Evolutionary conservation across 1,140 invertebrate species (phyloP), one percentile per base, ranked within the genome.

Genomic region (Drosophila tani): DNA sequence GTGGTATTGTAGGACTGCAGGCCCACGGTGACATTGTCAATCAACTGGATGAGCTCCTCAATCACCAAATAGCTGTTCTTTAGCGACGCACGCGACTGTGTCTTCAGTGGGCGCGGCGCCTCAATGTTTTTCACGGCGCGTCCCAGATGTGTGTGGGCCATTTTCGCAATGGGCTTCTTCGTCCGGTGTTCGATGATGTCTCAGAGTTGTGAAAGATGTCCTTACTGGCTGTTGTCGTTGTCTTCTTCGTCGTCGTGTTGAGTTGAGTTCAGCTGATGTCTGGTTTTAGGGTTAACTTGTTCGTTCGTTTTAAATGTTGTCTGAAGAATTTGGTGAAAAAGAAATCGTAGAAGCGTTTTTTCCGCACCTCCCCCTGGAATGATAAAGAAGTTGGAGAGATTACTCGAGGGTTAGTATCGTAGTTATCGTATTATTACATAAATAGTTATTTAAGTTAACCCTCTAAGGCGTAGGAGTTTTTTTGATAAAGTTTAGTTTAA

Each of bases 91-190:
- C 91, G 87, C 40, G 91, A 92, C 56, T 94, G 94, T 70, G 94
- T 94, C 94, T 96, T 96, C 71, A 96, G 93, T 80, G 95, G 95
- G 92, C 96, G 94, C 71, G 96, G 96, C 83, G 96, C 95, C 93
- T 96, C 95, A 78, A 96, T 93, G 94, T 96, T 96, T 93, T 96
- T 96, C 45, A 95, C 94, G 45, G 93, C 93, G 82, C 94, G 90
- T 81, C 82, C 91, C 58, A 88, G 49, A 35, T 88, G 84, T 70
- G 92, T 86, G 75, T 93, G 92, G 49, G 92, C 91, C 92, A 93
- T 93, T 47, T 60, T 49, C 24, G 45, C 65, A 45, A 19, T 17
- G 66, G 51, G 32, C 51, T 79, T 53, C 51, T 79, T 53, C 49
- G 41, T 81, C 43, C 14, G 55, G 43, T 68, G 43, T 68, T 65